These are phyloP conservation scores for Scaptomyza cyrtandrae DNA, from an alignment of 2,888 invertebrate species.

Conservation along the genomic window DNA sequence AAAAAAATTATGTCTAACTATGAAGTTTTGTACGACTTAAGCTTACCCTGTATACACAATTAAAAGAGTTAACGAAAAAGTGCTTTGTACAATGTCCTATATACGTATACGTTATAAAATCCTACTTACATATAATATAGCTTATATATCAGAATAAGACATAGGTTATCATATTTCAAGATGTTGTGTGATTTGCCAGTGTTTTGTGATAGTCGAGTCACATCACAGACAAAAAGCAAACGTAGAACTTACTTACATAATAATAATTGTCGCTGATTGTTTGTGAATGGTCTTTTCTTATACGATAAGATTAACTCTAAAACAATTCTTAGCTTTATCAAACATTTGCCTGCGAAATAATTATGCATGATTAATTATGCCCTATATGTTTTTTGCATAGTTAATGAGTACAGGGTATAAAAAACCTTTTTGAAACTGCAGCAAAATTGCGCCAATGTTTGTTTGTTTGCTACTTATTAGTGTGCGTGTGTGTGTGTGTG, in stretches of 20 bases:
- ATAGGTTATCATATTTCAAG: too few relatives aligned
- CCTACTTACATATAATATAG: too few relatives aligned
- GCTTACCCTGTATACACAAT: background rate
- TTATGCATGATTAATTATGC: background rate
- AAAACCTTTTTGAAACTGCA: slow-evolving; percentile 61
- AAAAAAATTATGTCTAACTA: background rate
- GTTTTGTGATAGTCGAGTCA: too few relatives aligned
- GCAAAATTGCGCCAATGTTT: slow-evolving; percentile 73
- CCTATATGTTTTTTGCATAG: background rate
- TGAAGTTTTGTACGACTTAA: background rate
- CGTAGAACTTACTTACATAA: too few relatives aligned
- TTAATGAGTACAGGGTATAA: slow-evolving; percentile 15
- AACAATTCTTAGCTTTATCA: too few relatives aligned
- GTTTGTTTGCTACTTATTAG: slow-evolving; percentile 48
- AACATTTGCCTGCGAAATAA: too few relatives aligned
- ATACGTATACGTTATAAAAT: background rate
- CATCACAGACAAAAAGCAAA: too few relatives aligned
- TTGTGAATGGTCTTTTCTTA: too few relatives aligned
- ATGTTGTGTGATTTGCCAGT: too few relatives aligned
- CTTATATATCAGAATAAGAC: too few relatives aligned
- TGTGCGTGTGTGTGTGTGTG: slow-evolving; percentile 22
- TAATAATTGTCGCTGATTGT: too few relatives aligned
- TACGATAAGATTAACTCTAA: too few relatives aligned
- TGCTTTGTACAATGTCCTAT: background rate
- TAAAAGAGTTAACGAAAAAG: background rate